Evolutionary conservation across 2,888 invertebrate species (phyloP), one percentile per base, ranked within the genome.

Genomic region (Diadromus collaris): DNA sequence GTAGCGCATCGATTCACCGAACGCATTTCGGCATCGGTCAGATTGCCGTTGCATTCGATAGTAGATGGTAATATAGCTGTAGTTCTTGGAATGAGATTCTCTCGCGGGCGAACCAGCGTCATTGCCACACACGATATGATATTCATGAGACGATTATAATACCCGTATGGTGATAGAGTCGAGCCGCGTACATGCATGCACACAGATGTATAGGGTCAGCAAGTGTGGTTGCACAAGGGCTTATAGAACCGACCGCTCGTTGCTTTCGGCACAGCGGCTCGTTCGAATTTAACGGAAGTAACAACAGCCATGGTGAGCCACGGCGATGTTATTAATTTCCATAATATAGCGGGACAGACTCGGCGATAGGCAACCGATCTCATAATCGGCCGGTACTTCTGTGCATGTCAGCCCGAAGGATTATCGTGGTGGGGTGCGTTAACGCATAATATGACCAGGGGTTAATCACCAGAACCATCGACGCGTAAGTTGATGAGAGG

Each of bases 101-200:
- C 44, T 21, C 44, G 46, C 58, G 44, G 58, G 54, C 13, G 32
- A 54, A 34, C 34, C 64, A n/a, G 64, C 69, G 38, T 70, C 72
- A 77, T 72, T 72, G 60, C 56, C 63, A 60, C 74, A 76, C 72
- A 63, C 61, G 75, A 80, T 78, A 78, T 68, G 69, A 76, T 81
- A 81, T 78, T 81, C 78, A 78, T 76, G 72, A 68, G 76, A 73
- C 48, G 76, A 78, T 78, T 78, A 81, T 81, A 65, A 78, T 78
- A 61, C 56, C 27, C 24, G 34, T 54, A 63, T 34, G 34, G 46
- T 34, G 41, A 56, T 32, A 56, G 34, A 56, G 27, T n/a, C n/a
- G 41, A 44, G 64, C 38, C 13, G 13, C 16, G 16, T 38, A 38
- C 38, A 16, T 16, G 38, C 38, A 38, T 4, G 16, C 38, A 48